Evolutionary conservation across 2,797 vertebrate species (phyloP).

Genomic region (Atherinosoma microstoma): DNA sequence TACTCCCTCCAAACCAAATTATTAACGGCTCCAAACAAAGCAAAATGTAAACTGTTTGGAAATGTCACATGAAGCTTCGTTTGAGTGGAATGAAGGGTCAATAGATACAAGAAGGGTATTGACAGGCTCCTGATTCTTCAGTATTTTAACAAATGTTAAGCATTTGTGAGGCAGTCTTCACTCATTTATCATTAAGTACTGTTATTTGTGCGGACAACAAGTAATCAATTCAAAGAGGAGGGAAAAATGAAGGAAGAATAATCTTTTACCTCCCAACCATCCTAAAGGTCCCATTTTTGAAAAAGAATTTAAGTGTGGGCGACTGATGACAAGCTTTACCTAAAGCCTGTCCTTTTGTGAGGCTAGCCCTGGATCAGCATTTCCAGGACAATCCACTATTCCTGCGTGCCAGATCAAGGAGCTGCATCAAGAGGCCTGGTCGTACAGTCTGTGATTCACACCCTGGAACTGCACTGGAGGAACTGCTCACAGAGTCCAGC

Average conservation of each 20-base stretch:
- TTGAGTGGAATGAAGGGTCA: constrained; percentile 7
- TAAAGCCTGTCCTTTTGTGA: constrained; percentile 8
- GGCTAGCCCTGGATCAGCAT: constrained; percentile 50
- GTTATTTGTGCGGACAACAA: not conserved
- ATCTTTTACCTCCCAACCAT: constrained; percentile 21
- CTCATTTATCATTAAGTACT: not conserved
- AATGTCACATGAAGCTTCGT: constrained; percentile 24
- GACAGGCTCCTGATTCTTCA: not conserved
- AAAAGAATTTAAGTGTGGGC: constrained; percentile 26
- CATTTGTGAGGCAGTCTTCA: not conserved
- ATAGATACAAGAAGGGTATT: not conserved
- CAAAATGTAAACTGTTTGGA: constrained; percentile 31
- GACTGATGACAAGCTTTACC: constrained; percentile 22
- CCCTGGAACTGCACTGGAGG: constrained; percentile 58
- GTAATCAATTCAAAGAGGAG: constrained; percentile 5
- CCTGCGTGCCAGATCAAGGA: constrained; percentile 30
- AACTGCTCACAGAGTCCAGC: constrained; percentile 60
- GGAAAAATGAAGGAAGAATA: too few relatives aligned
- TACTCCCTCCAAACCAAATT: constrained; percentile 27
- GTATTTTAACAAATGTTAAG: constrained; percentile 1
- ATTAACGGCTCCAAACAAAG: constrained; percentile 46
- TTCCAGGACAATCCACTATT: constrained; percentile 32
- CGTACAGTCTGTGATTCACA: constrained; percentile 46
- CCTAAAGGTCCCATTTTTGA: constrained; percentile 15
- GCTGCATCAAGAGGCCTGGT: constrained; percentile 52